Evolutionary conservation across 1,140 invertebrate species (phyloP).

Genomic region (Cyclina sinensis): DNA sequence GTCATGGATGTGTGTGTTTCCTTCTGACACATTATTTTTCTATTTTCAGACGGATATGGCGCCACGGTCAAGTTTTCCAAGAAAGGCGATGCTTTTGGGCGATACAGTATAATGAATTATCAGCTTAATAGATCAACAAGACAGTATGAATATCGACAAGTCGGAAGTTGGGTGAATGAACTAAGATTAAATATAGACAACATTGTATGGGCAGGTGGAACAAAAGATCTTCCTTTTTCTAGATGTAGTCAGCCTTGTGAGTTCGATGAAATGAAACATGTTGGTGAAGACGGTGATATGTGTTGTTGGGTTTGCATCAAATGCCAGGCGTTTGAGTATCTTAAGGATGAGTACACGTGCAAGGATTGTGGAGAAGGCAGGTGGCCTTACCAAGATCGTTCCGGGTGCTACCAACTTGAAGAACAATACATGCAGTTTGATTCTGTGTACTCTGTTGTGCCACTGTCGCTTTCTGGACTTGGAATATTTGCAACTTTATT

Average conservation of each 20-base stretch:
- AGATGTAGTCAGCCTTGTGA: constrained; percentile 90
- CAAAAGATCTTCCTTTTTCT: constrained; percentile 88
- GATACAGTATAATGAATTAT: constrained; percentile 87
- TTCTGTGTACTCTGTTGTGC: constrained; percentile 88
- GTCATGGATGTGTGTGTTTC: too few relatives aligned
- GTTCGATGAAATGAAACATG: constrained; percentile 94
- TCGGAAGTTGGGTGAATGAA: constrained; percentile 81
- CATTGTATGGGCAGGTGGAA: constrained; percentile 83
- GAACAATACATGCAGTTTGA: constrained; percentile 89
- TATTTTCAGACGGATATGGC: constrained; percentile 83
- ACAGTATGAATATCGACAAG: constrained; percentile 81
- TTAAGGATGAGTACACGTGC: constrained; percentile 89
- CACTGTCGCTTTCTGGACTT: constrained; percentile 87
- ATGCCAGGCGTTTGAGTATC: constrained; percentile 89
- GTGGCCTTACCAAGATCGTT: constrained; percentile 86
- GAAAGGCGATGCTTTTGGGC: constrained; percentile 87
- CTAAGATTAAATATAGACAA: constrained; percentile 77
- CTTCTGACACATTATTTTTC: too few relatives aligned
- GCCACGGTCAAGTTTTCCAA: constrained; percentile 85
- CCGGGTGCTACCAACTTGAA: constrained; percentile 81
- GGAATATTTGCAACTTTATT: constrained; percentile 86
- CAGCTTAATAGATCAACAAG: constrained; percentile 77
- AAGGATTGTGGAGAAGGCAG: constrained; percentile 88
- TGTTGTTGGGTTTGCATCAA: constrained; percentile 92
- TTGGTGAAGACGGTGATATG: constrained; percentile 95